A percentile compares a stretch with the other conserved stretches of the same genome.
phyloP scores from a whole-genome alignment of 2,113 vertebrate species.

The Lepus timidus region DNA sequence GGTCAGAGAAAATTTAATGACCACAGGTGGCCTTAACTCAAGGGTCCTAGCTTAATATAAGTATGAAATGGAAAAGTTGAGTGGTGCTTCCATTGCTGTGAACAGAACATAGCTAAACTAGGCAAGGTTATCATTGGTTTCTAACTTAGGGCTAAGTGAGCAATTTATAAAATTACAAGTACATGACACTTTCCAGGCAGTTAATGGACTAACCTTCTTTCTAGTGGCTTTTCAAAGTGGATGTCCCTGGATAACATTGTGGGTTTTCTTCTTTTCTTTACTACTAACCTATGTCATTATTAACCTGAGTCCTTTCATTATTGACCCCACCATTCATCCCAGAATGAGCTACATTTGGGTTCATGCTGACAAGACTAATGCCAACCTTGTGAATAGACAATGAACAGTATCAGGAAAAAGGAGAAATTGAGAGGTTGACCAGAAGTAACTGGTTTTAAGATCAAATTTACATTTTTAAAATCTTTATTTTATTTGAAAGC shows the following conservation, averaged over 20 bases:
- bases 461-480: no score
- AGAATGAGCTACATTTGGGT: neutral
- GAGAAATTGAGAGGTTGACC: neutral
- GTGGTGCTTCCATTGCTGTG: neutral
- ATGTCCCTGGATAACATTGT: neutral
- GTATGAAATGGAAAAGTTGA: neutral
- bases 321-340: neutral
- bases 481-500: no score
- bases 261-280: neutral
- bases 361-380: neutral
- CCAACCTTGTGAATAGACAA: neutral
- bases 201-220: neutral
- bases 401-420: neutral
- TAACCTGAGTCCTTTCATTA: constrained; percentile 8
- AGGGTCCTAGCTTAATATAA: neutral
- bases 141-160: neutral
- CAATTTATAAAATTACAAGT: constrained; percentile 21
- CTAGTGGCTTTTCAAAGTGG: neutral
- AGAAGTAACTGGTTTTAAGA: no score
- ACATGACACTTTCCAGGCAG: neutral
- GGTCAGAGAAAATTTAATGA: neutral
- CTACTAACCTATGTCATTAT: neutral
- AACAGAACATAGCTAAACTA: neutral
- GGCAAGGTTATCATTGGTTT: neutral
- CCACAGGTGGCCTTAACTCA: neutral